Evolutionary conservation across 2,797 vertebrate species (phyloP), one percentile per base, ranked within the genome.

Genomic region (Paramormyrops hopkinsi): DNA sequence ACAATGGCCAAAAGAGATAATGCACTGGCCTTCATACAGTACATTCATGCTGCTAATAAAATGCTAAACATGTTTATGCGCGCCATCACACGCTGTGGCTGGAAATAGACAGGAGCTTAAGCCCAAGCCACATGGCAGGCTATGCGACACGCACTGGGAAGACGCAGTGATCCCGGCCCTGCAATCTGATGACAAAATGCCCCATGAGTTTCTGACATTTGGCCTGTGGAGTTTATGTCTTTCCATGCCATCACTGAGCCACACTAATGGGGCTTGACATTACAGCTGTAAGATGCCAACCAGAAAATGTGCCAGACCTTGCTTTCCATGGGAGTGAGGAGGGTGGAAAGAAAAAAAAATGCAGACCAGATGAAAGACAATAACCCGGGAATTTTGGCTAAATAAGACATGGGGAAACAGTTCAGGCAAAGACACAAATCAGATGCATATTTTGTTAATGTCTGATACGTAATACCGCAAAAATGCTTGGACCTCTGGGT

Each of bases 1-100:
- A 51, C 14, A 2, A 87, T 87, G 33, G 48, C 53, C 22, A 41
- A 53, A 51, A 56, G 17, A 59, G 50, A 59, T 59, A 54, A 86
- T 37, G 29, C 92, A 89, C 90, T 94, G 93, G 95, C 95, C 95
- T 96, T 96, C 94, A 95, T 95, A 95, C 93, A 94, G 95, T 95
- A 95, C 93, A 94, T 94, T 95, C 91, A 93, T 89, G 91, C 17
- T 86, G 51, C 88, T 69, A 86, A 69, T 89, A 33, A 87, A 86
- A 87, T 44, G 69, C 69, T 73, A 41, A 73, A 37, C 33, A 17
- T 37, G 48, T 76, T 54, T 73, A 76, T 93, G 90, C 91, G 90
- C 91, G 91, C 88, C 90, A 93, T 93, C 92, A 92, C 92, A 92
- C 88, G 90, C 91, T 92, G 25, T 65, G 85, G 76, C 14, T 44